Evolutionary conservation across 2,888 invertebrate species (phyloP), one percentile per base, ranked within the genome.

Genomic region (Bimastos eiseni): DNA sequence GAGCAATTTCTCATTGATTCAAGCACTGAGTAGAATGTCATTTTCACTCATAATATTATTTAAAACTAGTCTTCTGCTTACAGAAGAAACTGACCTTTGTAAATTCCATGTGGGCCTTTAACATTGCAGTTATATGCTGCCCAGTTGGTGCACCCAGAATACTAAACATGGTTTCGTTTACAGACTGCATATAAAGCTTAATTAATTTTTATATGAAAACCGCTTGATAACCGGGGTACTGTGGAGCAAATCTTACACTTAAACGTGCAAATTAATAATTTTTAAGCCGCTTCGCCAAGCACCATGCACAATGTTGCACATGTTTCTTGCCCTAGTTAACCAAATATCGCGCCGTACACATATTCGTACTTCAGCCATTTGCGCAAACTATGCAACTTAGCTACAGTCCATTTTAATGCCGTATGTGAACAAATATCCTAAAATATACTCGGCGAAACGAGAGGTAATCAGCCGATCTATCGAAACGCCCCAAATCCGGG

Each of bases 341-440:
- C 70, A n/a, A 70, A 70, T 70, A 30, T 70, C 70, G 70, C 70
- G n/a, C n/a, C n/a, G 30, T 70, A 70, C 70, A n/a, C n/a, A 70
- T 2, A 70, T 2, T n/a, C 49, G 4, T n/a, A 30, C 70, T 70
- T 2, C 70, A n/a, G 70, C 70, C 70, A 70, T 70, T 70, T 70
- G 70, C 70, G 70, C 70, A 30, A n/a, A 70, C 70, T 70, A 17
- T 8, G 0, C 5, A 70, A 70, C 70, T 70, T 70, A 70, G n/a
- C 70, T 70, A 70, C 70, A n/a, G 86, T 86, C 86, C 21, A 86
- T 86, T 86, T 86, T 89, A 89, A 33, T 38, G 41, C 89, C 91
- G 38, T n/a, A 34, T 70, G 34, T 49, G n/a, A 70, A 70, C 13
- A 70, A 70, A 70, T n/a, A 70, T 70, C 70, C 70, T 11, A 70